A percentile compares a stretch with the other conserved stretches of the same genome.
Conservation (phyloP, 2,113 vertebrate species). For the Lagopus muta region DNA sequence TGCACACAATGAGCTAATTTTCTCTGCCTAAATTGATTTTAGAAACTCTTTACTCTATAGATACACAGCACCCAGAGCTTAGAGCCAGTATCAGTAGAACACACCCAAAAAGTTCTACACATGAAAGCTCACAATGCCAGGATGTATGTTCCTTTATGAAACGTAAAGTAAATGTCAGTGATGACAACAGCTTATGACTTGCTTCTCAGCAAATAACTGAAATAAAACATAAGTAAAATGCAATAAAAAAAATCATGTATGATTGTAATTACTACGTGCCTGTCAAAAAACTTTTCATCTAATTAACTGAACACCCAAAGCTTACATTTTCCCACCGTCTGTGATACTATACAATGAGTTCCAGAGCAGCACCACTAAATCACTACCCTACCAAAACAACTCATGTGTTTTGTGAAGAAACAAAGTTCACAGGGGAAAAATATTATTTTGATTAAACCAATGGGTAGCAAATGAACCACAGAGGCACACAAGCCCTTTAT, state of each 20-base stretch:
- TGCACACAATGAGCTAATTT: background rate
- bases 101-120: background rate
- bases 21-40: background rate
- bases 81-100: background rate
- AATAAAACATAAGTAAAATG: conserved; percentile 53
- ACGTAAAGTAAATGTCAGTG: background rate
- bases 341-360: no score
- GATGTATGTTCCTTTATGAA: background rate
- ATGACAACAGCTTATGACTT: conserved; percentile 5
- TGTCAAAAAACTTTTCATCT: conserved; percentile 66
- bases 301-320: conserved; percentile 61
- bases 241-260: background rate
- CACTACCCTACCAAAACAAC: no score
- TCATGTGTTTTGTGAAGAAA: no score
- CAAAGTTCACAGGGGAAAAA: no score
- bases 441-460: no score
- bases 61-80: background rate
- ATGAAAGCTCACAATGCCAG: conserved; percentile 12
- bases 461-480: no score
- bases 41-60: conserved; percentile 25
- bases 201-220: background rate
- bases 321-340: no score
- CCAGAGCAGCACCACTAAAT: no score
- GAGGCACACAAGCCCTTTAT: no score
- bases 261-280: conserved; percentile 67